Percentiles rank a stretch among this genome's conserved stretches.
phyloP scores from a whole-genome alignment of 1,140 invertebrate genomes.

The Pogonomyrmex barbatus region DNA sequence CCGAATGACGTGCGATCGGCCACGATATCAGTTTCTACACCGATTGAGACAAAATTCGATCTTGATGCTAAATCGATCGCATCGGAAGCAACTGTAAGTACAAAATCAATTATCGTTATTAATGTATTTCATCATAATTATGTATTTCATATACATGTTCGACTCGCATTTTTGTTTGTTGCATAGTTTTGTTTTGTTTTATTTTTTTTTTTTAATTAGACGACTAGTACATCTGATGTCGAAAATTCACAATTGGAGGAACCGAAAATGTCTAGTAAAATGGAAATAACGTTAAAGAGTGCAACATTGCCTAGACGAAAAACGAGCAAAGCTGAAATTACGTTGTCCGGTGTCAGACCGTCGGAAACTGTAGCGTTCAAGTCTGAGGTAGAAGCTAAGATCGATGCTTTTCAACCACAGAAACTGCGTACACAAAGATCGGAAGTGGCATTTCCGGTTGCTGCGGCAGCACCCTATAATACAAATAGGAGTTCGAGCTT shows the following conservation, averaged over 20 bases:
- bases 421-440: slow-evolving; percentile 86
- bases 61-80: slow-evolving; percentile 77
- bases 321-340: slow-evolving; percentile 89
- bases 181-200: not conserved
- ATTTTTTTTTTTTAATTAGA: slow-evolving; percentile 29
- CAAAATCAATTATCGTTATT: not conserved
- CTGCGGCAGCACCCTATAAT: slow-evolving; percentile 79
- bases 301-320: slow-evolving; percentile 89
- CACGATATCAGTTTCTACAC: slow-evolving; percentile 82
- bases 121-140: not conserved
- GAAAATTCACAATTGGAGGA: slow-evolving; percentile 73
- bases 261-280: slow-evolving; percentile 86
- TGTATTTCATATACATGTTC: not conserved
- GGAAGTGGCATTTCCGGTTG: slow-evolving; percentile 88
- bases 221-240: slow-evolving; percentile 18
- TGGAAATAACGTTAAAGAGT: slow-evolving; percentile 89
- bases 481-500: slow-evolving; percentile 82
- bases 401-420: slow-evolving; percentile 85
- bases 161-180: not conserved
- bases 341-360: slow-evolving; percentile 85
- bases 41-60: slow-evolving; percentile 81
- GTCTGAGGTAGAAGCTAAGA: slow-evolving; percentile 88
- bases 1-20: slow-evolving; percentile 82
- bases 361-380: slow-evolving; percentile 85
- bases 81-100: slow-evolving; percentile 75